Base-by-base conservation (phyloP, 1,140 invertebrate species). In the Tetragnatha versicolor region DNA sequence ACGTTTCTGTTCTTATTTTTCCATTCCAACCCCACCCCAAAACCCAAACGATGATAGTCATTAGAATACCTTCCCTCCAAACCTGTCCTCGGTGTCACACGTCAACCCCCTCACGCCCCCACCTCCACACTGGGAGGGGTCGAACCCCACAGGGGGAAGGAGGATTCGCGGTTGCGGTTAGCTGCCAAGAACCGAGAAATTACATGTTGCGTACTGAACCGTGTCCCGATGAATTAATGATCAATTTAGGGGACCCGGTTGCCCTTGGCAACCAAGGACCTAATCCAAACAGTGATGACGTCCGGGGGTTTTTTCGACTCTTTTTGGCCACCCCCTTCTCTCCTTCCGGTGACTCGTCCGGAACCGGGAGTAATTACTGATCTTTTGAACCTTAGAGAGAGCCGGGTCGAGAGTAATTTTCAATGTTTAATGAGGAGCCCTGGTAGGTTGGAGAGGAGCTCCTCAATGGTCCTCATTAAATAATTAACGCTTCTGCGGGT, bases 151-250 rank as follows among this genome's bases (percentile, higher is more conserved):
- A 51, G 6, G 17, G n/a, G n/a, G 61, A 39, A 37, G 35, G 61
- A 25, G 61, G 61, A 65, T 65, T 37, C 39, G 39, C 65, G 53
- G 73, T 77, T 77, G 73, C 73, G 73, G 73, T 77, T 77, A 77
- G 73, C 61, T 77, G 73, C 45, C 73, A 66, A 77, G 73, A 77
- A 66, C 73, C 73, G 73, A 77, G 73, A 77, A 77, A 77, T 77
- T 77, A 77, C 73, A 77, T 77, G 73, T 77, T 77, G 73, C 73
- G 73, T 77, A 77, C 45, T 77, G 73, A 53, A 66, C 45, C 73
- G 35, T 77, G 61, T 66, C 45, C 58, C 73, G 60, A 77, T 77
- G 73, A 77, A 77, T 77, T 77, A 77, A 77, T 77, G 73, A 77
- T 65, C 73, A 77, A 77, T 77, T 65, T 65, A 65, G 73, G 73